Evolutionary conservation across 2,113 vertebrate genomes (phyloP).

Genomic region (Mesoclemmys tuberculata): DNA sequence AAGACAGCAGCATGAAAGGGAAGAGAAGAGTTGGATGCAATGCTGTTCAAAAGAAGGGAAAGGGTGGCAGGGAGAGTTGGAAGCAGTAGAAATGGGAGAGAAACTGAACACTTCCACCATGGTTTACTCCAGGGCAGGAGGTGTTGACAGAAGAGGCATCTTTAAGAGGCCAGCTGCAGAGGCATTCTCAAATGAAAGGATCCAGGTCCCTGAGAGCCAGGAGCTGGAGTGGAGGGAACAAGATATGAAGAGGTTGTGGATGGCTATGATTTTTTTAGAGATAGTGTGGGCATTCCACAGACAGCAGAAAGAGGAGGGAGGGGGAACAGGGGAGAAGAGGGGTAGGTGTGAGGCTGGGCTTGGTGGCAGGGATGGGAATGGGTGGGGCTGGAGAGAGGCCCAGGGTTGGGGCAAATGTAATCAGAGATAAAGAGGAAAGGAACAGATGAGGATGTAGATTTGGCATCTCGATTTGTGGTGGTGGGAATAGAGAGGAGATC

Average conservation of each 20-base stretch:
- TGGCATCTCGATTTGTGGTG: not conserved
- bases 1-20: not conserved
- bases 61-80: not conserved
- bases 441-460: not conserved
- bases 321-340: fast-evolving
- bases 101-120: not conserved
- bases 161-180: not conserved
- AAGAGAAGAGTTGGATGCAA: not conserved
- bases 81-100: not conserved
- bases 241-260: not conserved
- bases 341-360: not conserved
- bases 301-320: not conserved
- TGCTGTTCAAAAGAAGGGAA: not conserved
- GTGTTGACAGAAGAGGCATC: not conserved
- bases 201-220: not conserved
- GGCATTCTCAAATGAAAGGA: not conserved
- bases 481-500: not conserved
- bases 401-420: not conserved
- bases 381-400: not conserved
- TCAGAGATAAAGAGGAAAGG: not conserved
- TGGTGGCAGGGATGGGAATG: not conserved
- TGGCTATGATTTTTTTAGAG: not conserved
- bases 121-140: not conserved
- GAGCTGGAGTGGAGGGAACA: not conserved
- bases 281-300: not conserved